Percentiles rank a stretch among this genome's conserved stretches.
These are phyloP conservation scores for Lepidostoma basale DNA, from an alignment of 1,140 invertebrate species.

Conservation along the genomic window DNA sequence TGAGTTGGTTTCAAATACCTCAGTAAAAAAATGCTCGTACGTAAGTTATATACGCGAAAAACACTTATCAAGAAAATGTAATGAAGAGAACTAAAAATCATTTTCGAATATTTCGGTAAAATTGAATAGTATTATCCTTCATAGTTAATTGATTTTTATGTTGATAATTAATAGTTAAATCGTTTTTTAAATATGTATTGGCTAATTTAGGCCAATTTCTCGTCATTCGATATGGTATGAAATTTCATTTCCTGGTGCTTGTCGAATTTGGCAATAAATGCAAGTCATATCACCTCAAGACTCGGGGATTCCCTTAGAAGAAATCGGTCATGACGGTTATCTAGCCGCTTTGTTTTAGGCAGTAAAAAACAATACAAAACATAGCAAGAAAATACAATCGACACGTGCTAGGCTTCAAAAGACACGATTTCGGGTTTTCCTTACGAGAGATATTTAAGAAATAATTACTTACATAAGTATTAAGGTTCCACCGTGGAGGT, in stretches of 20 bases:
- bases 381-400: neutral
- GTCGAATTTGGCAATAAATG: neutral
- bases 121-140: too few species aligned
- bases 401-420: neutral
- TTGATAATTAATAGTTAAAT: too few species aligned
- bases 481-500: neutral
- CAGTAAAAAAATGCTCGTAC: too few species aligned
- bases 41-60: too few species aligned
- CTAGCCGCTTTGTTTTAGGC: too few species aligned
- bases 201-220: neutral
- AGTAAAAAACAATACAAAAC: neutral
- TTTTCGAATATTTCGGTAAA: too few species aligned
- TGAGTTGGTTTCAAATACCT: too few species aligned
- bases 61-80: too few species aligned
- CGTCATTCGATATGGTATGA: neutral
- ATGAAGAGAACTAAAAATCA: too few species aligned
- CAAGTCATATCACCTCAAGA: neutral
- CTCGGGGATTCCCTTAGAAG: neutral
- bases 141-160: too few species aligned
- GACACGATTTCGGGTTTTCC: neutral
- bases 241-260: constrained; percentile 2
- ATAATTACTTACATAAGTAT: neutral
- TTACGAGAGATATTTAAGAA: neutral
- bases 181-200: too few species aligned
- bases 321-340: neutral